These are phyloP conservation scores for Nomada hirtipes DNA, from an alignment of 2,888 invertebrate genomes.

Conservation along the genomic window DNA sequence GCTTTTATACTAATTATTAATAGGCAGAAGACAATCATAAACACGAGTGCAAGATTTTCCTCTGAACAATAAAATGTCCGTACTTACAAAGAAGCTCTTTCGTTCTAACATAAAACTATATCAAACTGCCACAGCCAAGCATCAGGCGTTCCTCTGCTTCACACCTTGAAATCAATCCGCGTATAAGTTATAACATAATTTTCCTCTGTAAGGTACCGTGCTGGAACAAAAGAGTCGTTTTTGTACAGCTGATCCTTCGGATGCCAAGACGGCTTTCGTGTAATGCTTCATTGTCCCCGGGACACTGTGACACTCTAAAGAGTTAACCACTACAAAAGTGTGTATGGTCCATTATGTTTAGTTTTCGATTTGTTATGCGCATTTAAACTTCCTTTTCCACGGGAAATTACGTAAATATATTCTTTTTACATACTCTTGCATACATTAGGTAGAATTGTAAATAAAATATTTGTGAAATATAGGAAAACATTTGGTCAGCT, in stretches of 20 bases:
- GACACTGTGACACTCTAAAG: background rate
- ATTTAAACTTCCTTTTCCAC: background rate
- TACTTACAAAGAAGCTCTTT: too few species aligned
- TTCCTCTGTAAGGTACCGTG: background rate
- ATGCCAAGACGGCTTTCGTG: background rate
- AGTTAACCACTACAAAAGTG: background rate
- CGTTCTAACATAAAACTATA: background rate
- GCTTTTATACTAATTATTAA: too few species aligned
- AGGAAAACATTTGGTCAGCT: too few species aligned
- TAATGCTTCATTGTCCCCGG: background rate
- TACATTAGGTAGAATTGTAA: too few species aligned
- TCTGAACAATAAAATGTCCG: too few species aligned
- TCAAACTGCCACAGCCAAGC: slow-evolving; percentile 8
- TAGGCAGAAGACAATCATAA: too few species aligned
- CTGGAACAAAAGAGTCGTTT: background rate
- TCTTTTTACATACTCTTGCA: background rate
- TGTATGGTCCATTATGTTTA: background rate
- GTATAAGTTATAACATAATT: background rate
- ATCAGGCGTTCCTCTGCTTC: background rate
- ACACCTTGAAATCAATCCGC: background rate
- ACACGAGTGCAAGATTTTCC: too few species aligned
- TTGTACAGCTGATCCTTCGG: background rate
- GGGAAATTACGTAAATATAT: background rate
- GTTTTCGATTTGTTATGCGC: background rate
- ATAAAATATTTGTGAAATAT: background rate